These are phyloP conservation scores for Macaria liturata DNA, from an alignment of 2,888 invertebrate genomes.

Conservation along the genomic window DNA sequence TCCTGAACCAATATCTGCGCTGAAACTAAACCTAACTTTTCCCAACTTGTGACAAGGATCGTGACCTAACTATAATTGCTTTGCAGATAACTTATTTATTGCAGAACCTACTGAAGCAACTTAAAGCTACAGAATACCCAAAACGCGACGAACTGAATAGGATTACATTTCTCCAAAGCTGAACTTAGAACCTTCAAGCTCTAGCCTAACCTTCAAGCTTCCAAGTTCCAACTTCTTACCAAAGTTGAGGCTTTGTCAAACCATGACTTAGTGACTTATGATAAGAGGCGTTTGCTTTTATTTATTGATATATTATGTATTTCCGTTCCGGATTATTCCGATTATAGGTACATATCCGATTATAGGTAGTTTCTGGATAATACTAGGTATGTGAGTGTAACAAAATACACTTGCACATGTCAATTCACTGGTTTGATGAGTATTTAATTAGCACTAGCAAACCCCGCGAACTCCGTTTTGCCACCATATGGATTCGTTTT, in stretches of 20 bases:
- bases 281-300: no score
- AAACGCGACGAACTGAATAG: conserved; percentile 11
- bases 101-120: conserved; percentile 13
- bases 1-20: not conserved
- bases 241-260: conserved; percentile 11
- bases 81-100: conserved; percentile 15
- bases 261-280: conserved; percentile 1
- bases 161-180: conserved; percentile 10
- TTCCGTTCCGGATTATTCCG: no score
- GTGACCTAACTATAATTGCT: conserved; percentile 16
- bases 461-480: no score
- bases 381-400: no score
- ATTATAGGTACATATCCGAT: no score
- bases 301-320: no score
- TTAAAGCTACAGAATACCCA: conserved; percentile 19
- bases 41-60: conserved; percentile 4
- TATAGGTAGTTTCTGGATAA: no score
- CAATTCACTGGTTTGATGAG: no score
- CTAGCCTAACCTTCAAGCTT: no score
- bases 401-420: no score
- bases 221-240: conserved; percentile 14
- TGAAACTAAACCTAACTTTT: conserved; percentile 5
- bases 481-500: no score
- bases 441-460: no score
- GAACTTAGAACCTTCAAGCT: conserved; percentile 7